A percentile compares a stretch with the other conserved stretches of the same genome.
Conservation (phyloP, 1,140 invertebrate genomes). For the Uloborus diversus region DNA sequence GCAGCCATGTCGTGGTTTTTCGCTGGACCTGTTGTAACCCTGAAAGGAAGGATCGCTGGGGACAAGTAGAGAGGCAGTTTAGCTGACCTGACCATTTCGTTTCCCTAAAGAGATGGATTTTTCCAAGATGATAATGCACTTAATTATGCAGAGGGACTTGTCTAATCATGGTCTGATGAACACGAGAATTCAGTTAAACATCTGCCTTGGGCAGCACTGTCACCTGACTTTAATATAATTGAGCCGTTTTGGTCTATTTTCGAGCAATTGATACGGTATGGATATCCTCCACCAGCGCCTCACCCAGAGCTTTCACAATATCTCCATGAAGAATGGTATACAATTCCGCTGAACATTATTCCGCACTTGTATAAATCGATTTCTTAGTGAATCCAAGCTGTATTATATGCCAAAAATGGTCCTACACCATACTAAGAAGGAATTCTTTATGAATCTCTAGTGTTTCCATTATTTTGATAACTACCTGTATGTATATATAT, state of each 20-base stretch:
- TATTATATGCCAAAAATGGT: background rate
- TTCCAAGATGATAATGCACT: conserved; percentile 26
- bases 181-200: conserved; percentile 1
- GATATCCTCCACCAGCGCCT: background rate
- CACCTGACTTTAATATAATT: conserved; percentile 15
- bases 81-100: conserved; percentile 7
- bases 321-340: background rate
- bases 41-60: too few species aligned
- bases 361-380: background rate
- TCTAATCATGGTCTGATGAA: conserved; percentile 12
- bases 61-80: too few species aligned
- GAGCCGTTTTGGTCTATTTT: conserved; percentile 9
- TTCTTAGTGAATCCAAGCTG: background rate
- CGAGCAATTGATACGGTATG: background rate
- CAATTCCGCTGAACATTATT: background rate
- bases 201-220: conserved; percentile 6
- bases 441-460: background rate
- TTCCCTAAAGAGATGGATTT: background rate
- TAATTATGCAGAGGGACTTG: conserved; percentile 4
- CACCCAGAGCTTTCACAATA: conserved; percentile 6
- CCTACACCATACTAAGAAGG: background rate
- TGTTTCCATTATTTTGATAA: background rate
- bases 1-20: too few species aligned
- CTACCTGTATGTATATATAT: background rate
- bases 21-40: too few species aligned